Conservation (phyloP, 2,113 vertebrate species). For the Canis aureus region DNA sequence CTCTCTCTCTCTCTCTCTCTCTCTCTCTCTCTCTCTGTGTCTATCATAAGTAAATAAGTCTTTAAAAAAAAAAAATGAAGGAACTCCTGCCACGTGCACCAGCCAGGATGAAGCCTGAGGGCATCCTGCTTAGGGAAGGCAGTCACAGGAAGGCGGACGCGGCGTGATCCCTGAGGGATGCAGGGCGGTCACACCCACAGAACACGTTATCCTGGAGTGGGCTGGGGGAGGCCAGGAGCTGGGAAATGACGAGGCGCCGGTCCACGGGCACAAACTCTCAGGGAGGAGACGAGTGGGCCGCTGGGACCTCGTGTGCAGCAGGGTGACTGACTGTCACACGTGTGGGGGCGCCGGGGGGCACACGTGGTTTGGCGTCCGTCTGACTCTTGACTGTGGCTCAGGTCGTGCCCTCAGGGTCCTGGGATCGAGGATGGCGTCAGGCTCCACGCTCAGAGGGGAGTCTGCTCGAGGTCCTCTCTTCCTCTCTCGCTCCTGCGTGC, state of each 20-base stretch:
- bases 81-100: not conserved
- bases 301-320: not conserved
- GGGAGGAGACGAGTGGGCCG: not conserved
- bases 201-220: not conserved
- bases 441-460: not conserved
- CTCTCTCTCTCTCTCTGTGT: too few species aligned
- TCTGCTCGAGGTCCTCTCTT: not conserved
- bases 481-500: not conserved
- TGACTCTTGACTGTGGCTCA: not conserved
- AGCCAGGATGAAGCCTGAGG: too few species aligned
- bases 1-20: too few species aligned
- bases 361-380: not conserved
- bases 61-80: not conserved
- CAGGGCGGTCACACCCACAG: accelerated
- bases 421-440: accelerated
- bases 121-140: not conserved
- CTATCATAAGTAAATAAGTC: too few species aligned
- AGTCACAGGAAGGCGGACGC: not conserved
- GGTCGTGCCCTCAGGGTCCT: not conserved
- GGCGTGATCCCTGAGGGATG: accelerated
- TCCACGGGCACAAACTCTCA: not conserved
- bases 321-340: too few species aligned
- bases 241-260: not conserved
- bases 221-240: not conserved
- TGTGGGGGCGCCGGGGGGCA: not conserved